These are phyloP conservation scores for Tinamus guttatus DNA, from an alignment of 2,113 vertebrate species.

Conservation along the genomic window DNA sequence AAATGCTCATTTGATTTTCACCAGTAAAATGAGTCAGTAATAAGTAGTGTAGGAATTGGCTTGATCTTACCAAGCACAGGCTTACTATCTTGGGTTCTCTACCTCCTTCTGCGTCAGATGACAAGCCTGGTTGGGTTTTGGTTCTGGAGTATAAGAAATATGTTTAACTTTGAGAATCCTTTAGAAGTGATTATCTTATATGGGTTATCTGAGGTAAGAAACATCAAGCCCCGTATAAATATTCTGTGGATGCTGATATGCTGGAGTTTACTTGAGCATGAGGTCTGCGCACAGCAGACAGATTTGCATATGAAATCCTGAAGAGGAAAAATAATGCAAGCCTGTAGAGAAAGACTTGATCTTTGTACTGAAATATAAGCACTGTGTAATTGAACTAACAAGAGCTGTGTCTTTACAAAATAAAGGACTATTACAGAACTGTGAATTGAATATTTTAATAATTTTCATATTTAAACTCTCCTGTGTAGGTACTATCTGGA, in stretches of 20 bases:
- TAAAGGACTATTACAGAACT: neutral
- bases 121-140: neutral
- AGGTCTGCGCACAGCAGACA: neutral
- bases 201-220: neutral
- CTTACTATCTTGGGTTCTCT: neutral
- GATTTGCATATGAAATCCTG: neutral
- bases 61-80: neutral
- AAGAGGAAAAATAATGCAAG: neutral
- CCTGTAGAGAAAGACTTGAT: neutral
- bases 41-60: neutral
- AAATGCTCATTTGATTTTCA: neutral
- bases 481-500: constrained; percentile 86
- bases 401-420: neutral
- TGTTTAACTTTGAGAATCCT: neutral
- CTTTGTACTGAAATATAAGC: neutral
- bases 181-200: accelerated
- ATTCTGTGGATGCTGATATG: neutral
- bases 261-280: neutral
- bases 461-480: neutral
- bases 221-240: neutral
- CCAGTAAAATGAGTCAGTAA: neutral
- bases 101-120: neutral
- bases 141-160: neutral
- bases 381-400: neutral
- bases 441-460: neutral